Conservation (phyloP, 2,113 vertebrate genomes). For the Ageneiosus marmoratus region DNA sequence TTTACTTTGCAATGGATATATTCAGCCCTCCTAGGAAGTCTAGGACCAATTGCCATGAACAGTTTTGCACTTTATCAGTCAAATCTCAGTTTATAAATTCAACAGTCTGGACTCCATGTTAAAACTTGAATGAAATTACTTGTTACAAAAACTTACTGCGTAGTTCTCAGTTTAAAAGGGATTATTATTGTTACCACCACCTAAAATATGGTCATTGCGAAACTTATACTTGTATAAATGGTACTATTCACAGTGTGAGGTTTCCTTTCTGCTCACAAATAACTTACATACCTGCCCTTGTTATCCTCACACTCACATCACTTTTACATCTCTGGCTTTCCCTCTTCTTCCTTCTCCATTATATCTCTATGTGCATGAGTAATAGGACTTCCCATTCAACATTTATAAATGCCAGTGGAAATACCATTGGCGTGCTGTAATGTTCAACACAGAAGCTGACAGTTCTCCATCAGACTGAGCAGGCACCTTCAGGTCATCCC, state of each 20-base stretch:
- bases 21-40: no score
- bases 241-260: background rate
- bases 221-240: background rate
- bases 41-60: no score
- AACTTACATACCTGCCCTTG: background rate
- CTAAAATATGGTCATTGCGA: background rate
- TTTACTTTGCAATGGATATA: no score
- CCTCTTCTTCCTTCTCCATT: constrained; percentile 30
- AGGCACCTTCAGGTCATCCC: constrained; percentile 44
- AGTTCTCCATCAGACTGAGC: constrained; percentile 54
- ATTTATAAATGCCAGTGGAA: constrained; percentile 74
- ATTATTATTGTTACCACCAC: background rate
- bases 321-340: constrained; percentile 39
- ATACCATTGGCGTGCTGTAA: constrained; percentile 63
- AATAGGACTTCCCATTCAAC: constrained; percentile 67
- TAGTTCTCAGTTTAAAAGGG: no score
- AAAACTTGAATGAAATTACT: no score
- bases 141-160: no score
- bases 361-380: constrained; percentile 51
- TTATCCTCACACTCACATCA: constrained; percentile 23
- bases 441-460: constrained; percentile 61
- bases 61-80: no score
- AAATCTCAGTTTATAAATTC: no score
- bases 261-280: background rate
- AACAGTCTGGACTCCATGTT: no score